A percentile compares a stretch with the other conserved stretches of the same genome.
Evolutionary conservation across 1,140 invertebrate genomes (phyloP).

Genomic region (Cydia pomonella): DNA sequence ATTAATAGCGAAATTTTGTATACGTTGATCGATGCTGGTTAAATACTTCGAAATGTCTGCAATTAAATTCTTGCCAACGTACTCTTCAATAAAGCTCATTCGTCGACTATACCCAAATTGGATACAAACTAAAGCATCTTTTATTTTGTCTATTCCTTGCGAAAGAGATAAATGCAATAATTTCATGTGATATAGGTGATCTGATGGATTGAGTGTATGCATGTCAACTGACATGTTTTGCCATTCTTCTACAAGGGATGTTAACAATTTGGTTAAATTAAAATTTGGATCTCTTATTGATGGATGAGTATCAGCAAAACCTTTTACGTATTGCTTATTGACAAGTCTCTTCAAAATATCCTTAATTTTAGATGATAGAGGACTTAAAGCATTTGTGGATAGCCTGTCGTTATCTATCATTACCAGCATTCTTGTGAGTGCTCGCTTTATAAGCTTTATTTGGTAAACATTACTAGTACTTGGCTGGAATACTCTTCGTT

Average conservation of each 20-base stretch:
- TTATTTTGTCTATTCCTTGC: constrained; percentile 54
- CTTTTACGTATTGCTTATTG: constrained; percentile 43
- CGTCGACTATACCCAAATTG: constrained; percentile 49
- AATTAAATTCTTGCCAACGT: constrained; percentile 41
- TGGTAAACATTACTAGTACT: neutral
- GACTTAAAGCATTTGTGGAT: constrained; percentile 40
- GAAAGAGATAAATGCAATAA: constrained; percentile 50
- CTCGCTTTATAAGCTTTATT: neutral
- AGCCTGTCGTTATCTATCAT: constrained; percentile 46
- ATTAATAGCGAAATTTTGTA: neutral
- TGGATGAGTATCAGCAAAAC: constrained; percentile 37
- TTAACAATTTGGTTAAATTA: constrained; percentile 50
- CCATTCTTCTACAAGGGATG: constrained; percentile 43
- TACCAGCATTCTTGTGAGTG: constrained; percentile 40
- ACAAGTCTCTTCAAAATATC: constrained; percentile 52
- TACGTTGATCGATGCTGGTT: constrained; percentile 39
- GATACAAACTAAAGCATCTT: constrained; percentile 47
- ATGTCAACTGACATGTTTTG: constrained; percentile 43
- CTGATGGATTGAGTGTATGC: constrained; percentile 35
- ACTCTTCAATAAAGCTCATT: constrained; percentile 42
- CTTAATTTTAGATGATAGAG: constrained; percentile 40
- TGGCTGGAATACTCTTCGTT: neutral
- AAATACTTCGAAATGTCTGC: constrained; percentile 46
- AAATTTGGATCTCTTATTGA: constrained; percentile 45
- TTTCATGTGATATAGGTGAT: constrained; percentile 52